Evolutionary conservation across 2,797 vertebrate species (phyloP), one percentile per base, ranked within the genome.

Genomic region (Poecilia gillii): DNA sequence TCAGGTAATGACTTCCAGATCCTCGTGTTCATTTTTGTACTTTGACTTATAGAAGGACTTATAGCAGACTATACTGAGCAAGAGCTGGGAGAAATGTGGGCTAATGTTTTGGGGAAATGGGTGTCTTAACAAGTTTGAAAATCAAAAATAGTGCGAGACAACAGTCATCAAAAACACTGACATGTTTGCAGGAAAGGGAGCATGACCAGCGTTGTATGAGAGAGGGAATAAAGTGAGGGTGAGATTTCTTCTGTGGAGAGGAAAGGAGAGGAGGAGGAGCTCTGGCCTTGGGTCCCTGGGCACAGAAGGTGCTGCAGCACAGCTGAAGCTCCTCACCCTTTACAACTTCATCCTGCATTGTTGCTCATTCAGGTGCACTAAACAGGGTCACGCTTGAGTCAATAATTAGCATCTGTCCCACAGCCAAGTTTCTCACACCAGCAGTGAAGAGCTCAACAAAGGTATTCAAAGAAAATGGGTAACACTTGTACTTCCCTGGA

Each of bases 231-330:
- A 84, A 88, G 83, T 83, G 74, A 88, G 86, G 88, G 80, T 76
- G 82, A 84, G 84, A 84, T 86, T 81, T 87, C 82, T 84, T 90
- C 87, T 88, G 88, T n/a, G 55, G 88, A 41, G 39, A 87, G 81
- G 80, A 79, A 84, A 87, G 83, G 95, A 95, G 95, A 39, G 36
- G 70, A 84, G 85, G 96, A 95, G 96, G 96, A 96, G 95, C 93
- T 88, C 80, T 96, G 96, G 94, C 95, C 94, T 96, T 95, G 97
- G 97, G 95, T 96, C 96, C 96, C 97, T 96, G 96, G 97, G 96
- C 95, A 96, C 96, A 96, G 96, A 95, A 96, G 96, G 96, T 96
- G 96, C 96, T 96, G 91, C 93, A 90, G 84, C 83, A 81, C 55
- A 88, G 81, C 84, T 81, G 70, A 85, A 89, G 84, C 87, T 90